Evolutionary conservation across 1,140 invertebrate species (phyloP).

Genomic region (Nymphalis io): DNA sequence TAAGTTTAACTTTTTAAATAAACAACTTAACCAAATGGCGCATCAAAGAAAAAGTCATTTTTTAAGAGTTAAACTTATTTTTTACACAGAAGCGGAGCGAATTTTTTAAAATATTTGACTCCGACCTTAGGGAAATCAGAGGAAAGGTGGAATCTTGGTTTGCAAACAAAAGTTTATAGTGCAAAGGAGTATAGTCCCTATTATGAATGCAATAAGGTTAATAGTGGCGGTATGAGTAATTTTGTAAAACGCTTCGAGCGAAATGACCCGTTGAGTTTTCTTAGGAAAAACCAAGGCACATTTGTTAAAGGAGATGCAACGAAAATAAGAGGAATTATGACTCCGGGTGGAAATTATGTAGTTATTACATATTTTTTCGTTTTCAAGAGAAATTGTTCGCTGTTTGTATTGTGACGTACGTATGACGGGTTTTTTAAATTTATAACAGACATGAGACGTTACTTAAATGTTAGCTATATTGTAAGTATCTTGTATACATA

Average conservation of each 20-base stretch:
- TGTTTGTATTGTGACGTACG: too few relatives aligned
- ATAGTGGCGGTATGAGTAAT: conserved; percentile 27
- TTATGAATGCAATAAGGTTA: conserved; percentile 39
- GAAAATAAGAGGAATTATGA: conserved; percentile 28
- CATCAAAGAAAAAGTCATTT: conserved; percentile 24
- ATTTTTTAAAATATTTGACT: conserved; percentile 70
- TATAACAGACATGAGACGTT: too few relatives aligned
- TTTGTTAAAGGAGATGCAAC: conserved; percentile 33
- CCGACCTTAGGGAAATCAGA: conserved; percentile 73
- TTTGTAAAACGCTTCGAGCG: conserved; percentile 39
- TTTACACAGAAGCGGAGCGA: conserved; percentile 53
- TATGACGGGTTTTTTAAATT: too few relatives aligned
- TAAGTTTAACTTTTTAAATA: conserved; percentile 3
- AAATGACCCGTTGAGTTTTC: conserved; percentile 47
- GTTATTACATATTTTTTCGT: conserved; percentile 6
- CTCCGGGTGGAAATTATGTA: conserved; percentile 12
- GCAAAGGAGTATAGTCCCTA: conserved; percentile 44
- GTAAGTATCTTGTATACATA: too few relatives aligned
- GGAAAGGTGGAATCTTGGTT: conserved; percentile 42
- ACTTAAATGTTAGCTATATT: too few relatives aligned
- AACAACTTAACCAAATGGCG: conserved; percentile 17
- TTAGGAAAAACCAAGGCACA: conserved; percentile 29
- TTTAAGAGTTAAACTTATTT: conserved; percentile 41
- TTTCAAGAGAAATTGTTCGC: background rate
- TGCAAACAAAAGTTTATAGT: conserved; percentile 34